phyloP scores from a whole-genome alignment of 2,888 invertebrate species.

The Mactromeris polynyma region DNA sequence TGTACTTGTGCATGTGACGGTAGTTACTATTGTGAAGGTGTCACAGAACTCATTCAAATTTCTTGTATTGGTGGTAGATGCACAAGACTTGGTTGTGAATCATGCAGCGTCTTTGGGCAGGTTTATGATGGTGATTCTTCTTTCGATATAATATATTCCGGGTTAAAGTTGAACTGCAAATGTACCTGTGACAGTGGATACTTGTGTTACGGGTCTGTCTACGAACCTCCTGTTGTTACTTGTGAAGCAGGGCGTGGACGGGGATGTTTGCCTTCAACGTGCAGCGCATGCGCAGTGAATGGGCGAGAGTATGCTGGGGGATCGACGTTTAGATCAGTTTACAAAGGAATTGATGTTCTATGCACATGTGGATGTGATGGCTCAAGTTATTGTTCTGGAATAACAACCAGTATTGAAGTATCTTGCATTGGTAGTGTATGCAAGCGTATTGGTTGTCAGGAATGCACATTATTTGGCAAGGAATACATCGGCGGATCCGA shows the following conservation, averaged over 20 bases:
- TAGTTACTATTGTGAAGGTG: slow-evolving; percentile 68
- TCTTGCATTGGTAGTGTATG: slow-evolving; percentile 59
- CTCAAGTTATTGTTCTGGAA: slow-evolving; percentile 57
- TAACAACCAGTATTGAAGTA: slow-evolving; percentile 60
- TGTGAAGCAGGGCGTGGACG: slow-evolving; percentile 54
- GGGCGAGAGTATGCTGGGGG: slow-evolving; percentile 51
- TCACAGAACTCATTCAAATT: slow-evolving; percentile 58
- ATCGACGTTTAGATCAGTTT: slow-evolving; percentile 51
- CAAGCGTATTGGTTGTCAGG: slow-evolving; percentile 56
- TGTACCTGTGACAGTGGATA: slow-evolving; percentile 63
- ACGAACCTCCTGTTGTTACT: slow-evolving; percentile 35
- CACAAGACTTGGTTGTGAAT: slow-evolving; percentile 51
- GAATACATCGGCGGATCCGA: slow-evolving; percentile 55
- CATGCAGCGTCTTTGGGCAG: slow-evolving; percentile 60
- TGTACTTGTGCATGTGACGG: slow-evolving; percentile 74
- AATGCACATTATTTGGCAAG: slow-evolving; percentile 61
- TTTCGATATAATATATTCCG: slow-evolving; percentile 55
- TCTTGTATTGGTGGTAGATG: slow-evolving; percentile 61
- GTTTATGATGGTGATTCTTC: slow-evolving; percentile 46
- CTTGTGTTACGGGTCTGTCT: slow-evolving; percentile 47
- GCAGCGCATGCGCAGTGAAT: slow-evolving; percentile 57
- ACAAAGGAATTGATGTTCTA: slow-evolving; percentile 60
- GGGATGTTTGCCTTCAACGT: slow-evolving; percentile 53
- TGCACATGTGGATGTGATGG: slow-evolving; percentile 69
- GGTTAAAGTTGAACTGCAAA: slow-evolving; percentile 51